phyloP scores from a whole-genome alignment of 2,888 invertebrate species.

The Apocheima hispidaria region DNA sequence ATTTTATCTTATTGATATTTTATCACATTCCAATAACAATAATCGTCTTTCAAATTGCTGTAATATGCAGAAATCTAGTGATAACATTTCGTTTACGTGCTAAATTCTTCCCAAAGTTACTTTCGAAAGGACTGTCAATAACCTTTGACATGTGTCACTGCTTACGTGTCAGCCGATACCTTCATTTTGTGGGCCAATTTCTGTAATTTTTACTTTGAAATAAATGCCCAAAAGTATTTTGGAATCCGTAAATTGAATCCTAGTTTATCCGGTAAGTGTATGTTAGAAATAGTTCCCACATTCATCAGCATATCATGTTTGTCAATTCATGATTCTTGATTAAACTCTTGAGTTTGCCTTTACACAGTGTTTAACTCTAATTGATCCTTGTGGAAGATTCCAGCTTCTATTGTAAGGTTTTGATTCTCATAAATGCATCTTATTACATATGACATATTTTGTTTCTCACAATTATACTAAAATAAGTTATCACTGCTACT shows the following conservation, averaged over 20 bases:
- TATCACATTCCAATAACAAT: neutral
- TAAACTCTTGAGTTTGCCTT: slow-evolving; percentile 19
- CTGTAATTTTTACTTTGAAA: slow-evolving; percentile 42
- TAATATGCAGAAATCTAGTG: neutral
- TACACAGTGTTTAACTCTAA: slow-evolving; percentile 26
- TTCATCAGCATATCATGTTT: neutral
- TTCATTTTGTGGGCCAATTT: slow-evolving; percentile 63
- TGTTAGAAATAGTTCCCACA: neutral
- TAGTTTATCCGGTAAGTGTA: slow-evolving; percentile 8
- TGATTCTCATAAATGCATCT: neutral
- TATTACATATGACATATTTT: no score
- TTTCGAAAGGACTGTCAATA: slow-evolving; percentile 78
- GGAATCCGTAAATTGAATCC: neutral
- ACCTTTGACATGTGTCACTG: slow-evolving; percentile 87
- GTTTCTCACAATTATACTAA: neutral
- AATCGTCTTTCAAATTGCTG: neutral
- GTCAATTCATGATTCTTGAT: slow-evolving; percentile 17
- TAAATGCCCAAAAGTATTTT: slow-evolving; percentile 10
- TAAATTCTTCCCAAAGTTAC: slow-evolving; percentile 35
- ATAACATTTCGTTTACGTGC: slow-evolving; percentile 21
- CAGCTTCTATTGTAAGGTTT: slow-evolving; percentile 1
- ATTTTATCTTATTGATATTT: slow-evolving; percentile 9
- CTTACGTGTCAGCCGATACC: slow-evolving; percentile 81
- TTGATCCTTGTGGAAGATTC: slow-evolving; percentile 32
- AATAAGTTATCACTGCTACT: neutral